Conservation (phyloP, 1,140 invertebrate genomes). For the Artemia franciscana region DNA sequence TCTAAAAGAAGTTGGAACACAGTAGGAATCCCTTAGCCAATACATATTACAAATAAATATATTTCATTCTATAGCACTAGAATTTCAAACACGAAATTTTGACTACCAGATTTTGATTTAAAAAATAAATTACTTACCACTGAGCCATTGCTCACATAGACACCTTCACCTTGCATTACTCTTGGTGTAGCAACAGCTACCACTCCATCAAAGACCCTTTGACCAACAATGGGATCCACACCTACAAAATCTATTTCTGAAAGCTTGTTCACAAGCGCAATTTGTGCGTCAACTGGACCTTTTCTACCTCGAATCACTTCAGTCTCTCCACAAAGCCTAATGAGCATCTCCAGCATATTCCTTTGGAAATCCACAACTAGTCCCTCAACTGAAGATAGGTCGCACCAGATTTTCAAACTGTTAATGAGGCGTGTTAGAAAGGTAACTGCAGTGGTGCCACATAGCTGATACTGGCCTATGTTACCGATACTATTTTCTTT, state of each 20-base stretch:
- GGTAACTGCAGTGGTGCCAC: slow-evolving; percentile 46
- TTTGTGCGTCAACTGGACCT: slow-evolving; percentile 60
- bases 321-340: slow-evolving; percentile 35
- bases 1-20: too few relatives aligned
- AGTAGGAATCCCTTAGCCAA: too few relatives aligned
- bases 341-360: slow-evolving; percentile 38
- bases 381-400: slow-evolving; percentile 30
- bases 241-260: slow-evolving; percentile 37
- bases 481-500: not conserved
- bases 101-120: too few relatives aligned
- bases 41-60: too few relatives aligned
- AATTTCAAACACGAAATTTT: too few relatives aligned
- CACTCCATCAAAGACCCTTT: slow-evolving; percentile 7
- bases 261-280: slow-evolving; percentile 39
- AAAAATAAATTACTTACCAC: too few relatives aligned
- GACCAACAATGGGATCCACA: slow-evolving; percentile 24
- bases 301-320: slow-evolving; percentile 40
- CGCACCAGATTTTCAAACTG: slow-evolving; percentile 40
- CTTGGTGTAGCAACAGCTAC: slow-evolving; percentile 14
- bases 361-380: slow-evolving; percentile 37
- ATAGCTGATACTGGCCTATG: not conserved
- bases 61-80: too few relatives aligned
- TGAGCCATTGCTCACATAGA: not conserved
- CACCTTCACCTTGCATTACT: not conserved
- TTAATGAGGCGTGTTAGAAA: slow-evolving; percentile 44